Percentiles rank a stretch among this genome's conserved stretches.
These are phyloP conservation scores for Drosophila malerkotliana DNA, from an alignment of 1,140 invertebrate species.

Conservation along the genomic window DNA sequence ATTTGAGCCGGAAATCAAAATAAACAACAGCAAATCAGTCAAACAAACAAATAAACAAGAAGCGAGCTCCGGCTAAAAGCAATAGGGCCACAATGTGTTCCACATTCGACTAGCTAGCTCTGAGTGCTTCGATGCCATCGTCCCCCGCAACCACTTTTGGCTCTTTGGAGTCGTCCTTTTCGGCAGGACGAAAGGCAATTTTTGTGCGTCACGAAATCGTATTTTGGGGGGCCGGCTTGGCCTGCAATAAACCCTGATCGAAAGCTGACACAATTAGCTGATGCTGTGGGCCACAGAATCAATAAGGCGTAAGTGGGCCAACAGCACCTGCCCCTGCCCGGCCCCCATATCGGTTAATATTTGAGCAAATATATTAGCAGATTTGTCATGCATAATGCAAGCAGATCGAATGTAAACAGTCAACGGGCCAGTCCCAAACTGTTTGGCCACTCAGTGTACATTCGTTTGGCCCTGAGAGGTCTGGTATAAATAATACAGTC, in stretches of 20 bases:
- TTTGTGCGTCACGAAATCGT: conserved; percentile 57
- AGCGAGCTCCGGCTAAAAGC: conserved; percentile 61
- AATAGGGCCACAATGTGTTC: conserved; percentile 65
- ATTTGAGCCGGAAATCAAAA: conserved; percentile 80
- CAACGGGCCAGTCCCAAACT: not conserved
- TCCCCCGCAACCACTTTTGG: not conserved
- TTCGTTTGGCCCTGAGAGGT: conserved; percentile 12
- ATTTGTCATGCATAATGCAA: conserved; percentile 34
- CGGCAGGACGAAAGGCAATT: conserved; percentile 43
- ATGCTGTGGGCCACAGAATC: conserved; percentile 49
- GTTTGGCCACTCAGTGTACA: conserved; percentile 17
- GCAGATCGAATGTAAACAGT: conserved; percentile 16
- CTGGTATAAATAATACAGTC: conserved; percentile 1
- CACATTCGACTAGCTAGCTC: conserved; percentile 37
- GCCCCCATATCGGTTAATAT: conserved; percentile 38
- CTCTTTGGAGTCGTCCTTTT: conserved; percentile 17
- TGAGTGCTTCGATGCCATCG: conserved; percentile 3
- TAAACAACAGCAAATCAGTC: conserved; percentile 80
- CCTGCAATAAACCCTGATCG: conserved; percentile 28
- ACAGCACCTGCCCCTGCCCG: not conserved
- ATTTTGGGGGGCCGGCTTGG: conserved; percentile 22
- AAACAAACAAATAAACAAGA: conserved; percentile 76
- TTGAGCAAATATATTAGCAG: conserved; percentile 40
- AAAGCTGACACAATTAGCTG: conserved; percentile 48
- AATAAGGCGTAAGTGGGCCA: conserved; percentile 53